Evolutionary conservation across 1,140 invertebrate species (phyloP), one percentile per base, ranked within the genome.

Genomic region (Sinonovacula constricta): DNA sequence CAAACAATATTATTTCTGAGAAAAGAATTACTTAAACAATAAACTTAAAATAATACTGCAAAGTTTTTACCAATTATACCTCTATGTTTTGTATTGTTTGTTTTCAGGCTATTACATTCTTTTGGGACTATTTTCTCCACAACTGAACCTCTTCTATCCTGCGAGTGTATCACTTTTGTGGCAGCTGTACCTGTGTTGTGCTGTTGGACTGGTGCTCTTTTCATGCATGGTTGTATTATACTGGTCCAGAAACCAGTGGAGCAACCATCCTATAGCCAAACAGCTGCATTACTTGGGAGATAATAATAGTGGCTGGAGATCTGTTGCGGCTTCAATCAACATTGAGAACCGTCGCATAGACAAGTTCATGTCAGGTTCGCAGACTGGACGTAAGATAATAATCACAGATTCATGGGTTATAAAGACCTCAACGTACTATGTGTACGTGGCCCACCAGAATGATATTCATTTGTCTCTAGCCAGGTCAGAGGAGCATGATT

Each of bases 381-480:
- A 93, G 88, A 75, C 59, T 31, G 85, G 95, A 30, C 93, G 92
- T 62, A 94, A 93, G 84, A 91, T 96, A 36, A 93, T 97, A 80
- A 95, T 94, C 4, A 97, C 96, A 0, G 94, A 96, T 85, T 96
- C 94, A 82, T 98, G 96, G 96, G 93, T 98, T n/a, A 94, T 98
- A 30, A 96, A 96, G 92, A 93, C 96, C 1, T 92, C 94, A 0
- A 94, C 95, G 57, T 96, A 97, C 87, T 93, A 90, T 83, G 86
- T 97, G 0, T 91, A 94, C 83, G 87, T 97, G 22, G 94, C 94
- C 0, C 94, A 95, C 88, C 96, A 97, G 88, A 93, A 92, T 86
- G 95, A 97, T 88, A 94, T 95, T 45, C 91, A 93, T 28, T 90
- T 97, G 0, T 93, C 94, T 31, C 93, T 96, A 18, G 93, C 94